Evolutionary conservation across 2,797 vertebrate genomes (phyloP).

Genomic region (Enteromius anoplus): DNA sequence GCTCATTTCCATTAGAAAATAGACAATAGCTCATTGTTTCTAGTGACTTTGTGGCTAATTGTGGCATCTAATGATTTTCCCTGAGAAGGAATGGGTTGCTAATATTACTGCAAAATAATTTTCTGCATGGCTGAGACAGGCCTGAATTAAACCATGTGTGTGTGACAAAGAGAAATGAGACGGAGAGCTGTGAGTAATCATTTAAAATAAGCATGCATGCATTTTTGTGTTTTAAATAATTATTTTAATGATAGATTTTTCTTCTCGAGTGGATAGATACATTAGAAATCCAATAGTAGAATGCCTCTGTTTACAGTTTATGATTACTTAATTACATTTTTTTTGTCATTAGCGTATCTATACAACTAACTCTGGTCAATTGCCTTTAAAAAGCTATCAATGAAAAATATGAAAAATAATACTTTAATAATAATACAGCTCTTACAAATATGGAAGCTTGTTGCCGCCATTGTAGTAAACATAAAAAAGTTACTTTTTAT

Average conservation of each 20-base stretch:
- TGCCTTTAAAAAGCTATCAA: neutral
- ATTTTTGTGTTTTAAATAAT: neutral
- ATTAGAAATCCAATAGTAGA: neutral
- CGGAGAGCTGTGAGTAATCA: constrained; percentile 14
- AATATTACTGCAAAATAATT: constrained; percentile 25
- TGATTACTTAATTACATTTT: neutral
- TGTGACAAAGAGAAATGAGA: constrained; percentile 14
- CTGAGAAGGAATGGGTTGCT: neutral
- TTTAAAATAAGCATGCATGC: neutral
- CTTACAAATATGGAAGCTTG: neutral
- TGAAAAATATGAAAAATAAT: neutral
- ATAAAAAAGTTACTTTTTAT: too few species aligned
- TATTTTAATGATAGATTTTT: neutral
- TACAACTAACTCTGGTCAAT: neutral
- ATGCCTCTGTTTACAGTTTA: neutral
- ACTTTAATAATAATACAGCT: neutral
- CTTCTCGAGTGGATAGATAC: neutral
- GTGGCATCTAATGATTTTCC: constrained; percentile 13
- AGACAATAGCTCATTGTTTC: constrained; percentile 26
- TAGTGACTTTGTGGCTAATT: constrained; percentile 3
- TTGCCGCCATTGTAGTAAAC: too few species aligned
- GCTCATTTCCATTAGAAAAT: constrained; percentile 9
- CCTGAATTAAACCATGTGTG: constrained; percentile 9
- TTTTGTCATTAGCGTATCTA: neutral
- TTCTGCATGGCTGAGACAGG: constrained; percentile 30